Evolutionary conservation across 2,797 vertebrate genomes (phyloP).

Genomic region (Xenentodon cancila): DNA sequence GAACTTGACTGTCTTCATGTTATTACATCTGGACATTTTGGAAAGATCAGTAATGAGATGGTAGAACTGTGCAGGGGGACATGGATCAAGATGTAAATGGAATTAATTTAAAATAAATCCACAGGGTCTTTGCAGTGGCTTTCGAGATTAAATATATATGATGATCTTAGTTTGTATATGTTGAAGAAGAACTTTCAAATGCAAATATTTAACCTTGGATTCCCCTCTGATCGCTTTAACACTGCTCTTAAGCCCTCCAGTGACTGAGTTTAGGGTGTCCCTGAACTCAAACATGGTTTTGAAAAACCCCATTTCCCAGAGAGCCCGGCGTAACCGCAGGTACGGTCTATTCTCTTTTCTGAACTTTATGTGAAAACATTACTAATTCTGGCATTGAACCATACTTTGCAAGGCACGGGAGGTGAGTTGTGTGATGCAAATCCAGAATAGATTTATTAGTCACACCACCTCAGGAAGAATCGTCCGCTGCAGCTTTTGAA

Average conservation of each 20-base stretch:
- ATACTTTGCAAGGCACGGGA: conserved; percentile 18
- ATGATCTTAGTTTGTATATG: conserved; percentile 32
- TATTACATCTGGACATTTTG: conserved; percentile 12
- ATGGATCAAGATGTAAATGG: conserved; percentile 24
- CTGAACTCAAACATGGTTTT: conserved; percentile 35
- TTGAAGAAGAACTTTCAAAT: conserved; percentile 36
- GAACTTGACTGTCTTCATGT: too few relatives aligned
- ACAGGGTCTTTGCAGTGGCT: conserved; percentile 12
- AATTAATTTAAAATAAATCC: conserved; percentile 38
- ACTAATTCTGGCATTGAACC: conserved; percentile 42
- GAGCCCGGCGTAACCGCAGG: conserved; percentile 26
- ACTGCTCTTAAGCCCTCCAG: conserved; percentile 17
- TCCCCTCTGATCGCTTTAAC: conserved; percentile 27
- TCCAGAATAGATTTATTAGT: conserved; percentile 31
- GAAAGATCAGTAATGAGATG: conserved; percentile 26
- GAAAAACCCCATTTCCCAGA: conserved; percentile 44
- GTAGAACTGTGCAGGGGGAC: conserved; percentile 20
- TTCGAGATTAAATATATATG: conserved; percentile 19
- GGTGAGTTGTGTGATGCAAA: conserved; percentile 13
- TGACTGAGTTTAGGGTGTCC: conserved; percentile 31
- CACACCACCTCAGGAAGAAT: conserved; percentile 11
- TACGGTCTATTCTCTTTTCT: conserved; percentile 36
- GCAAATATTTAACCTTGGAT: conserved; percentile 31
- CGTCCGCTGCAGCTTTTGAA: conserved; percentile 19
- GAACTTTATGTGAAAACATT: conserved; percentile 35